These are phyloP conservation scores for Epinephelus fuscoguttatus DNA, from an alignment of 2,113 vertebrate genomes.

Conservation along the genomic window DNA sequence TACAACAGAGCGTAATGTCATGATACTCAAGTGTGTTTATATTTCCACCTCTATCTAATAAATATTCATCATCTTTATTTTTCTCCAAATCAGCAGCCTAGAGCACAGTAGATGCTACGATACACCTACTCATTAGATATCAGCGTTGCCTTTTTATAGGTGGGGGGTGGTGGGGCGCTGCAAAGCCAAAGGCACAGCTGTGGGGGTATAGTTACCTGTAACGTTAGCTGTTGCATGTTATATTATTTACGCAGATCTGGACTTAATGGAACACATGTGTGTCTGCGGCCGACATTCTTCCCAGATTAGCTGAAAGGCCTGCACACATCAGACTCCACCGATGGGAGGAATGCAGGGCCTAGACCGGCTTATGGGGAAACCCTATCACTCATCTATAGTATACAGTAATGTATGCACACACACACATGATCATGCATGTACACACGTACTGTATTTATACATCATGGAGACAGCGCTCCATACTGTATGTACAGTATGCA, in stretches of 20 bases:
- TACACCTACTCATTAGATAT: slow-evolving; percentile 67
- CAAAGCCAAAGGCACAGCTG: slow-evolving; percentile 79
- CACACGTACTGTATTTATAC: slow-evolving; percentile 49
- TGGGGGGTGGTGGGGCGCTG: slow-evolving; percentile 49
- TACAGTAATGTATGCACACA: slow-evolving; percentile 36
- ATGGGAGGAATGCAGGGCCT: slow-evolving; percentile 77
- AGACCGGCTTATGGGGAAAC: slow-evolving; percentile 72
- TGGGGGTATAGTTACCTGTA: slow-evolving; percentile 82
- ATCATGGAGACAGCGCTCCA: slow-evolving; percentile 22
- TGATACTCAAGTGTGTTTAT: too few species aligned
- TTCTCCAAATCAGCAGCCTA: slow-evolving; percentile 21
- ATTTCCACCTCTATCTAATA: not conserved
- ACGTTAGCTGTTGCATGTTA: slow-evolving; percentile 80
- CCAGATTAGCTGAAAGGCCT: slow-evolving; percentile 78
- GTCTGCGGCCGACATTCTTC: slow-evolving; percentile 81
- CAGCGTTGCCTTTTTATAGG: slow-evolving; percentile 66
- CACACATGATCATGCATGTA: slow-evolving; percentile 24
- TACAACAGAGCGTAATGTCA: too few species aligned
- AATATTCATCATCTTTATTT: slow-evolving; percentile 35
- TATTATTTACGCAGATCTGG: slow-evolving; percentile 82
- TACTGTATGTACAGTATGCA: slow-evolving; percentile 42
- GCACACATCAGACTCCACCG: slow-evolving; percentile 72
- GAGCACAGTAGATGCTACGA: slow-evolving; percentile 10
- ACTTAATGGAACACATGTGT: slow-evolving; percentile 84
- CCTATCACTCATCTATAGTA: slow-evolving; percentile 71